Conservation (phyloP, 2,888 invertebrate species). For the Noctua fimbriata region DNA sequence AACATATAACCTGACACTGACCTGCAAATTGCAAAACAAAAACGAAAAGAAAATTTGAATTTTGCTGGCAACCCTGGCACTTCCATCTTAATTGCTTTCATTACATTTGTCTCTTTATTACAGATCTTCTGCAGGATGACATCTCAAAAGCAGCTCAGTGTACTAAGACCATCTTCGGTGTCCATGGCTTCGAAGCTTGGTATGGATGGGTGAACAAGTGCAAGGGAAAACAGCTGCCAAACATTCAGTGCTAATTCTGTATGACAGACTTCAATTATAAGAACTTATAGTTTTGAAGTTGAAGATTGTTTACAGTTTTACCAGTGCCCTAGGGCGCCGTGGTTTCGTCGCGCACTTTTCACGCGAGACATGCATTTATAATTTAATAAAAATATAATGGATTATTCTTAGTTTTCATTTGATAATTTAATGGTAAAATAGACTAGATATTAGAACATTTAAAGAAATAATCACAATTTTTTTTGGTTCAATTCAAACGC, state of each 20-base stretch:
- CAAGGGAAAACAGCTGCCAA: constrained; percentile 50
- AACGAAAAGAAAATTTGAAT: too few relatives aligned
- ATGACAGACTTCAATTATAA: not conserved
- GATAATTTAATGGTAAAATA: not conserved
- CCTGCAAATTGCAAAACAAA: too few relatives aligned
- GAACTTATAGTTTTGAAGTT: not conserved
- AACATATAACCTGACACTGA: too few relatives aligned
- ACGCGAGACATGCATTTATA: constrained; percentile 29
- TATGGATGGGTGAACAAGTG: constrained; percentile 80
- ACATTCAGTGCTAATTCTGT: constrained; percentile 48
- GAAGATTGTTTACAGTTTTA: constrained; percentile 16
- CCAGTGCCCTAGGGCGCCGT: too few relatives aligned
- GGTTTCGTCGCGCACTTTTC: not conserved
- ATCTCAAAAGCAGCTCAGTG: constrained; percentile 79
- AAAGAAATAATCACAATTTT: not conserved
- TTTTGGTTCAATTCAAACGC: not conserved
- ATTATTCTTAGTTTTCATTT: constrained; percentile 3
- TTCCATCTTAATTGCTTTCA: not conserved
- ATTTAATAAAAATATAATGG: constrained; percentile 10
- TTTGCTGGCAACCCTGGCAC: not conserved
- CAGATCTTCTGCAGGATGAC: constrained; percentile 80
- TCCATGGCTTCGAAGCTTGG: constrained; percentile 83
- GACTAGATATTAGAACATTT: not conserved
- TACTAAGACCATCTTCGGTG: constrained; percentile 76
- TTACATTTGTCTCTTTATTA: constrained; percentile 32